A percentile compares a stretch with the other conserved stretches of the same genome.
Conservation (phyloP, 2,888 invertebrate genomes). For the Calliopum simillimum region DNA sequence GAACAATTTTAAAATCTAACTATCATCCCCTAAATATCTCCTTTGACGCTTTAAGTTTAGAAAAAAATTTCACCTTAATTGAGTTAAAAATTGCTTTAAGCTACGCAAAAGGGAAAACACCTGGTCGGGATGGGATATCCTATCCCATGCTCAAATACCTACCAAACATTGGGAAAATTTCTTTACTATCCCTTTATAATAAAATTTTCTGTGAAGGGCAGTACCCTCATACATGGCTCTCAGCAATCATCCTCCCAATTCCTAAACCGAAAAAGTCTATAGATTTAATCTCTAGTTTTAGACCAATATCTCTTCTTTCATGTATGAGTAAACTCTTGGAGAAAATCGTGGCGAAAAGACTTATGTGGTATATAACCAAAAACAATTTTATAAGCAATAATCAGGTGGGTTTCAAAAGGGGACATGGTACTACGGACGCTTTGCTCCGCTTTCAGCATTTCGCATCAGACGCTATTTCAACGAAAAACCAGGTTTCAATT, state of each 20-base stretch:
- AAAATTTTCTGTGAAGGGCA: slow-evolving; percentile 19
- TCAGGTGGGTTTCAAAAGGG: slow-evolving; percentile 29
- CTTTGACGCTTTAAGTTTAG: not conserved
- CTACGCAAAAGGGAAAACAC: slow-evolving; percentile 24
- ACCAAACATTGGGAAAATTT: not conserved
- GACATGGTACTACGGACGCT: slow-evolving; percentile 22
- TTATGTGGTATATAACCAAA: slow-evolving; percentile 26
- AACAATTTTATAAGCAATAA: slow-evolving; percentile 23
- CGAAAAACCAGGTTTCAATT: slow-evolving; percentile 34
- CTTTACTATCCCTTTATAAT: slow-evolving; percentile 22
- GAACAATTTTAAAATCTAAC: not conserved
- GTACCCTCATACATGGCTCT: slow-evolving; percentile 21
- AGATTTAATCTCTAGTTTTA: slow-evolving; percentile 7
- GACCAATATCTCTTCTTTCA: slow-evolving; percentile 31
- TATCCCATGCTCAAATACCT: slow-evolving; percentile 26
- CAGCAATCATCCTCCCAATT: slow-evolving; percentile 25
- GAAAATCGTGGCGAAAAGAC: slow-evolving; percentile 26
- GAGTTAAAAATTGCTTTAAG: slow-evolving; percentile 16
- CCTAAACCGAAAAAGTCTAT: slow-evolving; percentile 21
- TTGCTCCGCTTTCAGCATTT: slow-evolving; percentile 17
- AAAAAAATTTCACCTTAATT: slow-evolving; percentile 2
- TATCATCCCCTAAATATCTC: not conserved
- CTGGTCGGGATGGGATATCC: slow-evolving; percentile 19
- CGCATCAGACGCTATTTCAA: slow-evolving; percentile 17
- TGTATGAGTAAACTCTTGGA: slow-evolving; percentile 33